These are phyloP conservation scores for Caenorhabditis inopinata DNA, from an alignment of 1,140 invertebrate genomes.

Conservation along the genomic window DNA sequence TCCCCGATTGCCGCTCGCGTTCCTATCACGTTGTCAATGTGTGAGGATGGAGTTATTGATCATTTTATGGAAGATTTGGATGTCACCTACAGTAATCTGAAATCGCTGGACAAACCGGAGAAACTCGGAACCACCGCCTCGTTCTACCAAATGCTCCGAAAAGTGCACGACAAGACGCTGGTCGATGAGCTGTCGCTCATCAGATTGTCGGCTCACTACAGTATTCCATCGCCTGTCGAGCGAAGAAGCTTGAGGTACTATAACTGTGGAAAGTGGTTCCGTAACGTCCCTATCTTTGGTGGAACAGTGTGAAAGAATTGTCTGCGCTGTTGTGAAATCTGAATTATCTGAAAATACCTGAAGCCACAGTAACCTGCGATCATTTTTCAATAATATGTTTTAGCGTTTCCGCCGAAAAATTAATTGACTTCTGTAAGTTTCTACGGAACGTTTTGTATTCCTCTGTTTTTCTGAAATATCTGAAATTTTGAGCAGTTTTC, in stretches of 20 bases:
- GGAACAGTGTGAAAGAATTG: no score
- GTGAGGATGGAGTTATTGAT: conserved; percentile 33
- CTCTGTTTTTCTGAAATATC: no score
- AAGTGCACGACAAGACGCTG: conserved; percentile 10
- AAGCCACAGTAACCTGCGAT: no score
- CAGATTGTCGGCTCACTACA: conserved; percentile 26
- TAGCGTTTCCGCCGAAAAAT: no score
- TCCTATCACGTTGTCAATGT: conserved; percentile 6
- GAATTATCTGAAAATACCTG: no score
- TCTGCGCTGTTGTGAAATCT: no score
- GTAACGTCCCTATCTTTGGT: no score
- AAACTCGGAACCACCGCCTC: conserved; percentile 7
- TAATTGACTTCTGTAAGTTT: no score
- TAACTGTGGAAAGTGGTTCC: no score
- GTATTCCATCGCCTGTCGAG: conserved; percentile 20
- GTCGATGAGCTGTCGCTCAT: conserved; percentile 7
- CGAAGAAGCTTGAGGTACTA: conserved; percentile 18
- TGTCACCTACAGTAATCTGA: neutral
- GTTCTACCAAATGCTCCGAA: conserved; percentile 4
- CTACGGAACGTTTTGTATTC: no score
- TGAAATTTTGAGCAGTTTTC: no score
- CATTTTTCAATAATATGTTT: no score
- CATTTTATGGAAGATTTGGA: conserved; percentile 30
- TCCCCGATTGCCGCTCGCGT: conserved; percentile 24
- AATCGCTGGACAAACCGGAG: neutral